A percentile compares a stretch with the other conserved stretches of the same genome.
Evolutionary conservation across 2,888 invertebrate genomes (phyloP).

Genomic region (Ceratothoa steindachneri): DNA sequence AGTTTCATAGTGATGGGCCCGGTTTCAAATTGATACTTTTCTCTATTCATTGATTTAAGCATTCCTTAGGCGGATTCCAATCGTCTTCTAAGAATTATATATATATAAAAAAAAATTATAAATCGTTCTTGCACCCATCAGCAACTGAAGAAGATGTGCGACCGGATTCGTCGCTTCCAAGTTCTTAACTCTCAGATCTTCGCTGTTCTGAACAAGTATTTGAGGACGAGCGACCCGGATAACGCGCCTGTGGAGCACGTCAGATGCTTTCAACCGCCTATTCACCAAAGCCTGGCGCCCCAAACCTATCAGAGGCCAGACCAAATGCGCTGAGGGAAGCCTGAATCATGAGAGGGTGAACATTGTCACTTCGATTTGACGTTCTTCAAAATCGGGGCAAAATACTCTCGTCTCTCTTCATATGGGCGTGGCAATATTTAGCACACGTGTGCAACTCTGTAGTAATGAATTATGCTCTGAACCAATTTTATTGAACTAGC

Average conservation of each 20-base stretch:
- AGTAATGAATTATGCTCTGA: too few species aligned
- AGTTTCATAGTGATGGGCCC: too few species aligned
- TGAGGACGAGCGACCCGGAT: slow-evolving; percentile 71
- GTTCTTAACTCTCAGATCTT: slow-evolving; percentile 97
- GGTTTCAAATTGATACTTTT: too few species aligned
- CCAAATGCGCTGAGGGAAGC: slow-evolving; percentile 56
- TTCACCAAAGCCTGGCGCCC: slow-evolving; percentile 68
- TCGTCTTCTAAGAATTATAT: too few species aligned
- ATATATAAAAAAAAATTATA: too few species aligned
- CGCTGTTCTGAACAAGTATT: slow-evolving; percentile 88
- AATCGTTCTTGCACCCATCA: too few species aligned
- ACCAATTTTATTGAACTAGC: too few species aligned
- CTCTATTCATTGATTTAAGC: too few species aligned
- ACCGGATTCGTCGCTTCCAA: slow-evolving; percentile 85
- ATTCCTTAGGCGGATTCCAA: too few species aligned
- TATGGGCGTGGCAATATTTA: neutral
- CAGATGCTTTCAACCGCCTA: slow-evolving; percentile 91
- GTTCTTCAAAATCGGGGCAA: neutral
- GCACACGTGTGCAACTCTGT: too few species aligned
- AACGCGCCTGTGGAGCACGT: slow-evolving; percentile 89
- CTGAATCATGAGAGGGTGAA: neutral
- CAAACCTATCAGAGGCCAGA: slow-evolving; percentile 59
- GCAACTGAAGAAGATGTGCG: slow-evolving; percentile 94
- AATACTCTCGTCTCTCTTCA: too few species aligned
- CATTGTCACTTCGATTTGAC: neutral